phyloP scores from a whole-genome alignment of 2,888 invertebrate species.

The Ectropis crepuscularia region DNA sequence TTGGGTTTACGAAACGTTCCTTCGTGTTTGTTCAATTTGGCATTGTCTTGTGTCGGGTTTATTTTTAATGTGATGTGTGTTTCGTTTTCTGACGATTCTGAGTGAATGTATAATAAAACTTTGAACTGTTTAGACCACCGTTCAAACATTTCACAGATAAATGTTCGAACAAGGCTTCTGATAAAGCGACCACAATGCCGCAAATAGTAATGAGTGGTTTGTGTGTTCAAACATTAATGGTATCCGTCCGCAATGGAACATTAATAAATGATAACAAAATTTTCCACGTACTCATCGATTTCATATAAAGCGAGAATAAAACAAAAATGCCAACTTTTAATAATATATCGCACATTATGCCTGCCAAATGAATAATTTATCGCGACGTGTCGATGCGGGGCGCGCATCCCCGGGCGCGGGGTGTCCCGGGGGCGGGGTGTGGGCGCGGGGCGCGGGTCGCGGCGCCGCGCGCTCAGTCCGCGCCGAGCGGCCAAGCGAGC shows the following conservation, averaged over 20 bases:
- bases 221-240: constrained; percentile 13
- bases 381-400: constrained; percentile 78
- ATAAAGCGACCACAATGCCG: not conserved
- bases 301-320: constrained; percentile 62
- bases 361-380: constrained; percentile 84
- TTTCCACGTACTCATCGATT: constrained; percentile 61
- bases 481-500: constrained; percentile 83
- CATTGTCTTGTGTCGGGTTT: constrained; percentile 16
- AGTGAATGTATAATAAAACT: too few species aligned
- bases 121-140: too few species aligned
- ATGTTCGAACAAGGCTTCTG: not conserved
- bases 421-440: constrained; percentile 44
- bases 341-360: constrained; percentile 84
- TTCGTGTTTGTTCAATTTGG: constrained; percentile 30
- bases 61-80: constrained; percentile 4
- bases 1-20: constrained; percentile 30
- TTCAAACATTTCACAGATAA: too few species aligned
- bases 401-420: constrained; percentile 72
- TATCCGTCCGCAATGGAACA: constrained; percentile 16
- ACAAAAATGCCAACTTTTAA: constrained; percentile 83
- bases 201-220: not conserved
- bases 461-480: constrained; percentile 71
- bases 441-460: constrained; percentile 49
- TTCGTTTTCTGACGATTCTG: not conserved
- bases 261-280: constrained; percentile 51